Evolutionary conservation across 2,113 vertebrate species (phyloP).

Genomic region (Zingel zingel): DNA sequence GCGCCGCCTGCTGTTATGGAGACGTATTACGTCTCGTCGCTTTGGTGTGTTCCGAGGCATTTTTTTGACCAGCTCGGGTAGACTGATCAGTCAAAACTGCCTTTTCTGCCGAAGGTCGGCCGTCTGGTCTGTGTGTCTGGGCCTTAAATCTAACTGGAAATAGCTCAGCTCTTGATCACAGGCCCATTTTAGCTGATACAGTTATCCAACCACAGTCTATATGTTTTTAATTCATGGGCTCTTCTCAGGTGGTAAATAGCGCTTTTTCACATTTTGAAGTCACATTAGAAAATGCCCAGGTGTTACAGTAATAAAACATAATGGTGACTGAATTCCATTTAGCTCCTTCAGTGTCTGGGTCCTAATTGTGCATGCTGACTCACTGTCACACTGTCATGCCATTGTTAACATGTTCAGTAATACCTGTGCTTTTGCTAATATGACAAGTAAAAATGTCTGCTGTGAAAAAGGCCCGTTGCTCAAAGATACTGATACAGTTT

Average conservation of each 20-base stretch:
- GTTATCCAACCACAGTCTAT: not conserved
- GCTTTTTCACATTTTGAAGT: not conserved
- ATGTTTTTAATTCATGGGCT: not conserved
- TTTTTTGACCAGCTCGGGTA: too few species aligned
- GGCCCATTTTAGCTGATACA: not conserved
- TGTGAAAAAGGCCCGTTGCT: not conserved
- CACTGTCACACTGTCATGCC: not conserved
- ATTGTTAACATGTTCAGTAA: not conserved
- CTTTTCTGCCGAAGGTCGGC: too few species aligned
- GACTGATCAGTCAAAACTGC: too few species aligned
- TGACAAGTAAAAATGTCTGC: slow-evolving; percentile 10
- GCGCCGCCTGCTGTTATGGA: too few species aligned
- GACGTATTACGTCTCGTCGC: too few species aligned
- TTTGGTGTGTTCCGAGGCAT: too few species aligned
- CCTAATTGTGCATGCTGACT: not conserved
- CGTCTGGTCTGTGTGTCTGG: too few species aligned
- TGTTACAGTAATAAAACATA: not conserved
- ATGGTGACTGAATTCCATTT: not conserved
- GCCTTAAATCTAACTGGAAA: not conserved
- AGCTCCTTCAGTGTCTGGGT: not conserved
- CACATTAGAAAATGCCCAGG: not conserved
- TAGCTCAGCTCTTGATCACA: not conserved
- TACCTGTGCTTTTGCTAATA: not conserved
- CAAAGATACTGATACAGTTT: slow-evolving; percentile 10
- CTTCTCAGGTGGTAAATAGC: not conserved